These are phyloP conservation scores for Triplophysa bombifrons DNA, from an alignment of 2,797 vertebrate genomes.

Conservation along the genomic window DNA sequence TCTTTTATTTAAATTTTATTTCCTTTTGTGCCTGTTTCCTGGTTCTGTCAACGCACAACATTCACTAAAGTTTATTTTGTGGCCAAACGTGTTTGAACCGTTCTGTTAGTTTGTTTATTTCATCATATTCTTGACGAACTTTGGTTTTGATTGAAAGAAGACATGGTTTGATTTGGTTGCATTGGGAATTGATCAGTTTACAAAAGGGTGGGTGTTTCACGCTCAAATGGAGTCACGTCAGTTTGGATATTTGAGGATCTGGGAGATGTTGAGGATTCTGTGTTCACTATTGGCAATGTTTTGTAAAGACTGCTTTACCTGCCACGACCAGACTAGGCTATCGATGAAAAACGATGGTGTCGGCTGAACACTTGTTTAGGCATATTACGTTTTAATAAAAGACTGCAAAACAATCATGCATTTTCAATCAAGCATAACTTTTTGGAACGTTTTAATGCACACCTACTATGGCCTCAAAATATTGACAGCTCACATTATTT, in stretches of 20 bases:
- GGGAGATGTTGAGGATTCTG: too few species aligned
- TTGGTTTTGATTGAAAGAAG: background rate
- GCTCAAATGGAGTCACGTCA: too few species aligned
- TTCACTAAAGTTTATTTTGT: constrained; percentile 10
- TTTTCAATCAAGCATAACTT: too few species aligned
- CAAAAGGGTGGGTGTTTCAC: too few species aligned
- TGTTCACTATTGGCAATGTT: too few species aligned
- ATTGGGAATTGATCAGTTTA: background rate
- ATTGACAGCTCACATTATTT: background rate
- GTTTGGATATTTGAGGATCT: too few species aligned
- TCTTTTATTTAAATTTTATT: constrained; percentile 15
- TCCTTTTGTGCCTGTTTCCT: background rate
- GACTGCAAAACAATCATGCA: too few species aligned
- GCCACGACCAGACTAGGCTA: too few species aligned
- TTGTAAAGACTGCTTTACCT: too few species aligned
- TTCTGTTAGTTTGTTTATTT: background rate
- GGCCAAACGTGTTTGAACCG: background rate
- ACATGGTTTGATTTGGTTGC: background rate
- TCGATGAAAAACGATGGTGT: background rate
- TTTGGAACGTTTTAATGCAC: background rate
- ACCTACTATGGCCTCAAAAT: background rate
- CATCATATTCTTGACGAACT: background rate
- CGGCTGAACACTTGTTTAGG: too few species aligned
- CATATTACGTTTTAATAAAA: background rate
- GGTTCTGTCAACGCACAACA: constrained; percentile 1